Evolutionary conservation across 2,113 vertebrate genomes (phyloP).

Genomic region (Parus major): DNA sequence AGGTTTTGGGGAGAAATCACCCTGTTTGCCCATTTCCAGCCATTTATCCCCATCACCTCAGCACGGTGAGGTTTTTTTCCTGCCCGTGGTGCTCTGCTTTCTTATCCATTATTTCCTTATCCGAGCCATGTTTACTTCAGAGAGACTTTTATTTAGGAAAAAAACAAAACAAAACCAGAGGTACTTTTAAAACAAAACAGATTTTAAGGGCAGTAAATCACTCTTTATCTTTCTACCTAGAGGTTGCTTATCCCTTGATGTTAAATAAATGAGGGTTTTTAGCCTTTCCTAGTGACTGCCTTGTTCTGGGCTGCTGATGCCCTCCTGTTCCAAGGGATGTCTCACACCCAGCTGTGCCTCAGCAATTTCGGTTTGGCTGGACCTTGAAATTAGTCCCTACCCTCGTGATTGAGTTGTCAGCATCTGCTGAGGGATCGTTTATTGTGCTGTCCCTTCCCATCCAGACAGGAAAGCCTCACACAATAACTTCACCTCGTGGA

Average conservation of each 20-base stretch:
- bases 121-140: not conserved
- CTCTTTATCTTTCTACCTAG: not conserved
- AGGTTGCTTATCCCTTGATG: not conserved
- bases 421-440: conserved; percentile 4
- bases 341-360: not conserved
- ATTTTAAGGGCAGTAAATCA: not conserved
- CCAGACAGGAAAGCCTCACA: conserved; percentile 49
- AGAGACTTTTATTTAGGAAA: not conserved
- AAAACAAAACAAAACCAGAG: not conserved
- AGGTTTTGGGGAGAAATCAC: not conserved
- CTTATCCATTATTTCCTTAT: not conserved
- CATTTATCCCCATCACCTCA: not conserved
- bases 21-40: not conserved
- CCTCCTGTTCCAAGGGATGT: not conserved
- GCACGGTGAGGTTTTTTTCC: not conserved
- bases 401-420: not conserved
- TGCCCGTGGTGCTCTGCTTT: not conserved
- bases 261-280: not conserved
- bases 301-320: not conserved
- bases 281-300: not conserved
- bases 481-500: conserved; percentile 57
- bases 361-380: not conserved
- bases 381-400: not conserved
- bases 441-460: conserved; percentile 31
- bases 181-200: not conserved